Evolutionary conservation across 2,113 vertebrate genomes (phyloP), one percentile per base, ranked within the genome.

Genomic region (Oenanthe oenanthe): DNA sequence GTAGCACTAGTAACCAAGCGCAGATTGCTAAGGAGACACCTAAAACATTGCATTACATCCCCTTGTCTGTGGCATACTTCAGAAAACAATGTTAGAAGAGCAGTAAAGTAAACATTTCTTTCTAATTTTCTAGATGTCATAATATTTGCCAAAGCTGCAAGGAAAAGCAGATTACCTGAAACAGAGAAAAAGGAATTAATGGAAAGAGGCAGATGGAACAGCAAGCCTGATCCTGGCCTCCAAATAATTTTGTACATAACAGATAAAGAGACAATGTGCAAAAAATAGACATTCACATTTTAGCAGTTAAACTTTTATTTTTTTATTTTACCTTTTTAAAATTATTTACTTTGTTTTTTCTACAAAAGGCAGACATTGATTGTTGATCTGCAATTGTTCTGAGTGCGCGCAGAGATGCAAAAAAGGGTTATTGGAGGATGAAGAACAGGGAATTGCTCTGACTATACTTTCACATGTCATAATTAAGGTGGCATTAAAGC

Each of bases 211-310:
- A 95, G 88, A 92, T 61, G 88, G 91, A 86, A 79, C 87, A 68
- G 65, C 45, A 65, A 77, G 66, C 80, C 94, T 77, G 90, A 95
- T 72, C 96, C 92, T 15, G 38, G 31, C 93, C 96, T 95, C 97
- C 95, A 94, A 96, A 95, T 97, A 2, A 79, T 96, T 97, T 98
- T 97, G 97, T 98, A 98, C 97, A 92, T 96, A 95, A 98, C 96
- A 97, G 96, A 94, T 97, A 98, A 96, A 97, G 96, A 97, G 97
- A 97, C 97, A 97, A 95, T 98, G 98, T 98, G 98, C 98, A 98
- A 98, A 98, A 98, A 98, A 98, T 98, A 98, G 98, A 98, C 97
- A 98, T 98, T 98, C 98, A 98, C 98, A 98, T 98, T 98, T 98
- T 97, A 98, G 97, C 97, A 97, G 96, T 98, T 98, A 98, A 98